Base-by-base conservation (phyloP, 2,888 invertebrate species). In the Cremastinae sp. region DNA sequence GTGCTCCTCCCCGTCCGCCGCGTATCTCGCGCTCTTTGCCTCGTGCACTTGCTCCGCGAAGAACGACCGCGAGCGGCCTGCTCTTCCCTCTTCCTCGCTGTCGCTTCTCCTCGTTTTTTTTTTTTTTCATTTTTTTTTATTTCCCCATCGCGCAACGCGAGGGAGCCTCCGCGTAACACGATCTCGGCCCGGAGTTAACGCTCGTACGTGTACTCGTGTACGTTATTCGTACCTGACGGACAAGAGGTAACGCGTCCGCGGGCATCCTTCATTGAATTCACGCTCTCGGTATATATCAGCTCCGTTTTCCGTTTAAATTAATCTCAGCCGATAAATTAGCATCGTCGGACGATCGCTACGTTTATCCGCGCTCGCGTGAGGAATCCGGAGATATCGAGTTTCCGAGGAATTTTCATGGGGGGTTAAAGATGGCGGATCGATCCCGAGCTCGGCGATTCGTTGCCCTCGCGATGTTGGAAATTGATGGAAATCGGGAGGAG, bases 1-100 rank as follows among this genome's bases (percentile, higher is more conserved):
- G 78, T 80, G 79, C 76, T 76, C 69, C 68, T 28, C 66, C 53
- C 72, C 59, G 45, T 61, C 69, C 47, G 47, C 20, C 47, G 56
- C 49, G 49, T 47, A 49, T 9, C 59, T 28, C 45, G 49, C 61
- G 59, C 70, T 65, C 65, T 61, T 53, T 66, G 65, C 75, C 65
- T 70, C 70, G 65, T 65, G 61, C 66, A 59, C 62, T 70, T 65
- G 59, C 75, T 70, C 47, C 28, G 28, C 28, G 59, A 28, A 53
- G 65, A 70, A 53, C 45, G 36, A 70, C 12, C 69, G 8, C n/a
- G 38, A 12, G 34, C 16, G n/a, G n/a, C n/a, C n/a, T n/a, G n/a
- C 71, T 53, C 9, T 28, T 53, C 53, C 12, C 18, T 45, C 12
- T 43, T 53, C 14, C 20, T 41, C 22, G 12, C 51, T 9, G 43